A percentile compares a stretch with the other conserved stretches of the same genome.
These are phyloP conservation scores for Vombatus ursinus DNA, from an alignment of 2,113 vertebrate genomes.

Conservation along the genomic window DNA sequence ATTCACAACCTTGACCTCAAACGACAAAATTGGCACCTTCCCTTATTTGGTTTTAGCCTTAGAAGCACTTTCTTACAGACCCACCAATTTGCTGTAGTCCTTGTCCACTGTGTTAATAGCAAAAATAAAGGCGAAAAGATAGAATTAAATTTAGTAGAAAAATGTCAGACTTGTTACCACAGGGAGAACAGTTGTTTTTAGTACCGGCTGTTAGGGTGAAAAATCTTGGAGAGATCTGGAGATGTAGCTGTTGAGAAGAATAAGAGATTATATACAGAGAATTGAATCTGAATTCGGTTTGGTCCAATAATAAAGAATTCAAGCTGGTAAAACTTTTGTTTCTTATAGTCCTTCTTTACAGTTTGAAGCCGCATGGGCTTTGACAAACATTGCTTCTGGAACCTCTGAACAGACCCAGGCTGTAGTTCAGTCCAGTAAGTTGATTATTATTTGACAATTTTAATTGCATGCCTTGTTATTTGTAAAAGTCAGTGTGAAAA, in stretches of 20 bases:
- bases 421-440: slow-evolving; percentile 98
- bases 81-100: not conserved
- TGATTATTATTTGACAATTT: slow-evolving; percentile 17
- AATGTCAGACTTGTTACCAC: not conserved
- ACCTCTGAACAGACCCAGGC: slow-evolving; percentile 99
- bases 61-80: not conserved
- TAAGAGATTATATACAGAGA: not conserved
- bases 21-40: not conserved
- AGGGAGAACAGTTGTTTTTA: not conserved
- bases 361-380: slow-evolving; percentile 99
- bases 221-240: not conserved
- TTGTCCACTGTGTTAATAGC: not conserved
- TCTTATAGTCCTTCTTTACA: slow-evolving; percentile 95
- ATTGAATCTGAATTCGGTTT: not conserved
- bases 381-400: slow-evolving; percentile 99
- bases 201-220: not conserved
- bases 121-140: not conserved
- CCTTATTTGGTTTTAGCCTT: not conserved
- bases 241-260: not conserved
- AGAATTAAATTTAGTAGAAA: not conserved
- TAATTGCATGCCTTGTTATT: not conserved
- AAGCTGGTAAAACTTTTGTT: not conserved
- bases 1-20: not conserved
- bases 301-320: not conserved
- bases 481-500: slow-evolving; percentile 10